Evolutionary conservation across 2,797 vertebrate species (phyloP).

Genomic region (Gadopsis bispinosus): DNA sequence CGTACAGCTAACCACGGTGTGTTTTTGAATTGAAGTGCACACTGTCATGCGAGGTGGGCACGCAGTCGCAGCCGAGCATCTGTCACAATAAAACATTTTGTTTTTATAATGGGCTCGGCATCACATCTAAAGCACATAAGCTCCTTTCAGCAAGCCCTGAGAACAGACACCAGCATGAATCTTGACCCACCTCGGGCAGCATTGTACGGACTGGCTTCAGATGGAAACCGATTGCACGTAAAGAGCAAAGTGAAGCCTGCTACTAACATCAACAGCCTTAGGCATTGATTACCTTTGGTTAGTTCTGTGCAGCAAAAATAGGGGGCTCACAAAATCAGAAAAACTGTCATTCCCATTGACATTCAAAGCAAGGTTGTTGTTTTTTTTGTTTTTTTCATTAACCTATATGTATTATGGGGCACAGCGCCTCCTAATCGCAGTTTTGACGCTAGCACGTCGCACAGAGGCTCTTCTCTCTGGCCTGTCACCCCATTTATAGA

Average conservation of each 20-base stretch:
- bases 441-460: not conserved
- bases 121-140: constrained; percentile 62
- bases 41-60: constrained; percentile 35
- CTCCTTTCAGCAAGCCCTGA: constrained; percentile 47
- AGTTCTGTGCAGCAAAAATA: constrained; percentile 38
- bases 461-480: not conserved
- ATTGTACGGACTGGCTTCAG: constrained; percentile 38
- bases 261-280: constrained; percentile 38
- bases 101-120: constrained; percentile 60
- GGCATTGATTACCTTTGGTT: constrained; percentile 52
- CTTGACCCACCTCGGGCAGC: constrained; percentile 43
- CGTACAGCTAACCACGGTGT: constrained; percentile 16
- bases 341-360: constrained; percentile 50
- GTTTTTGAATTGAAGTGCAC: constrained; percentile 37
- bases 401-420: constrained; percentile 5
- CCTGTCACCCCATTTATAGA: not conserved
- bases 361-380: constrained; percentile 14
- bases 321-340: constrained; percentile 45
- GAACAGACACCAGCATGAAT: constrained; percentile 48
- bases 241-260: constrained; percentile 41
- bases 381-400: constrained; percentile 3
- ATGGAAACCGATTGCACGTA: constrained; percentile 47
- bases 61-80: constrained; percentile 39
- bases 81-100: constrained; percentile 61
- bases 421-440: not conserved